A percentile compares a stretch with the other conserved stretches of the same genome.
phyloP scores from a whole-genome alignment of 2,888 invertebrate genomes.

The Trisateles emortualis region DNA sequence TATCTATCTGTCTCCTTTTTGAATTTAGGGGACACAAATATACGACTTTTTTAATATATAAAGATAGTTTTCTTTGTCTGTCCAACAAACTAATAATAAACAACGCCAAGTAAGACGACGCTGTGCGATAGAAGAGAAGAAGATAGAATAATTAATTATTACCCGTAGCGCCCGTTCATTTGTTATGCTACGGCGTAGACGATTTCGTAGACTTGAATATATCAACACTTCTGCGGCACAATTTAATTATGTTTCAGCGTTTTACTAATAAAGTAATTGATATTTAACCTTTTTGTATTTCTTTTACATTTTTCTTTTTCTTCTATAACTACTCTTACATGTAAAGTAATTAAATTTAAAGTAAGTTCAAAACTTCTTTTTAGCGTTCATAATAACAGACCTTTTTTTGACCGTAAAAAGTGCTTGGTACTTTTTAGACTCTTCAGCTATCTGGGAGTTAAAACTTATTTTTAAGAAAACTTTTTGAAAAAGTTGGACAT shows the following conservation, averaged over 20 bases:
- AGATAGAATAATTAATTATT: constrained; percentile 43
- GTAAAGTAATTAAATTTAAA: too few relatives aligned
- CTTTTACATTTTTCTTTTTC: too few relatives aligned
- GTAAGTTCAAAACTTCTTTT: too few relatives aligned
- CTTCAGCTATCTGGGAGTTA: background rate
- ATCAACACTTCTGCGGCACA: constrained; percentile 22
- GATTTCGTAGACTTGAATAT: constrained; percentile 56
- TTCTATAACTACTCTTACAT: too few relatives aligned
- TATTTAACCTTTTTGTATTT: too few relatives aligned
- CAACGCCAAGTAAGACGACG: constrained; percentile 19
- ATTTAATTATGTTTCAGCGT: background rate
- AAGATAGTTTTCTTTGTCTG: background rate
- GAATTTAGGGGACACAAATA: too few relatives aligned
- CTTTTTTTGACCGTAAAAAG: too few relatives aligned
- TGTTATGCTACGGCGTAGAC: constrained; percentile 61
- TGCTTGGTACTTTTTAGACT: background rate
- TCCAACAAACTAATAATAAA: constrained; percentile 26
- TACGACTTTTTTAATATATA: too few relatives aligned
- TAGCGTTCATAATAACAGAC: too few relatives aligned
- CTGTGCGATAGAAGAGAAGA: too few relatives aligned
- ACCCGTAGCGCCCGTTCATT: constrained; percentile 39
- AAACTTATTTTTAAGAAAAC: background rate
- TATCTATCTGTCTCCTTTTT: too few relatives aligned
- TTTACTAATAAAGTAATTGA: too few relatives aligned
- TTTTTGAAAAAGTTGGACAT: constrained; percentile 37